Conservation (phyloP, 2,888 invertebrate genomes). For the Agrilus mali region DNA sequence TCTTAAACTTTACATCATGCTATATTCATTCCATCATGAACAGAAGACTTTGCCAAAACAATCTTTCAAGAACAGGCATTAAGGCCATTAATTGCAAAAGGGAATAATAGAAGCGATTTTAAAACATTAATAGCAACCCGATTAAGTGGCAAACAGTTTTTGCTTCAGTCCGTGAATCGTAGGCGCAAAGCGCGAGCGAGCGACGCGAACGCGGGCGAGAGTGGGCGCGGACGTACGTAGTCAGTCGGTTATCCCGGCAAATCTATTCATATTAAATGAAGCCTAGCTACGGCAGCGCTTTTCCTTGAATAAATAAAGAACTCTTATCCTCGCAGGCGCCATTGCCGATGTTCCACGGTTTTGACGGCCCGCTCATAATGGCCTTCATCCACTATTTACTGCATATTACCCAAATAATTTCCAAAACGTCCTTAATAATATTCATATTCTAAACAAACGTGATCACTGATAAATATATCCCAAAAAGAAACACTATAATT, state of each 20-base stretch:
- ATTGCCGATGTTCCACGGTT: constrained; percentile 21
- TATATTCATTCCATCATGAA: too few species aligned
- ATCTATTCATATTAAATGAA: constrained; percentile 35
- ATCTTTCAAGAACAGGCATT: too few species aligned
- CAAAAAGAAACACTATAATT: too few species aligned
- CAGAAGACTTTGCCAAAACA: too few species aligned
- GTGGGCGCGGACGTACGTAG: too few species aligned
- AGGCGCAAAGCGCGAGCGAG: too few species aligned
- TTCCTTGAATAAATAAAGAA: constrained; percentile 31
- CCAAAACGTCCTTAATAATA: constrained; percentile 7
- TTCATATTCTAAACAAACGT: constrained; percentile 7
- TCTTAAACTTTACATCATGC: too few species aligned
- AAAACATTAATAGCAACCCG: constrained; percentile 20
- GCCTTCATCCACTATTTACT: constrained; percentile 22
- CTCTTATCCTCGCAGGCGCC: constrained; percentile 31
- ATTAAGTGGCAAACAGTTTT: constrained; percentile 23
- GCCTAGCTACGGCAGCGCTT: constrained; percentile 30
- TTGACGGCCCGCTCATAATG: constrained; percentile 14
- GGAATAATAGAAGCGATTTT: constrained; percentile 13
- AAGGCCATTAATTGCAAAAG: constrained; percentile 10
- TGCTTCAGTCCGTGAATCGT: constrained; percentile 13
- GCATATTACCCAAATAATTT: constrained; percentile 20
- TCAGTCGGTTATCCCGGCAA: constrained; percentile 27
- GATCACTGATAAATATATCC: too few species aligned
- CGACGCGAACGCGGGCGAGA: too few species aligned